Evolutionary conservation across 2,888 invertebrate species (phyloP).

Genomic region (Platynereis dumerilii): DNA sequence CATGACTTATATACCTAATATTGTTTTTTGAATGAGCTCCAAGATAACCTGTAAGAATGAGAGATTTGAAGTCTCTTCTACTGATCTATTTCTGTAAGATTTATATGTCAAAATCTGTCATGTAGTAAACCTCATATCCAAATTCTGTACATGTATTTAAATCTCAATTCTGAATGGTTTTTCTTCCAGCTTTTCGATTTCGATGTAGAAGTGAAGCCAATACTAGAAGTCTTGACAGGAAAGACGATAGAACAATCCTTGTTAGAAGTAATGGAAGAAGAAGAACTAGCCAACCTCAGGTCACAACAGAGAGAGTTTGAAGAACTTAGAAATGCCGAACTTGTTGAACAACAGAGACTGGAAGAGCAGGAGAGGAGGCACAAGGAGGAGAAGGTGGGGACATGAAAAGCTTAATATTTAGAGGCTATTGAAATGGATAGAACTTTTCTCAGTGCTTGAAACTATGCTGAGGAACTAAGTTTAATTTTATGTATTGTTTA

Average conservation of each 20-base stretch:
- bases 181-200: slow-evolving; percentile 79
- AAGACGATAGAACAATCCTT: slow-evolving; percentile 89
- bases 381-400: slow-evolving; percentile 59
- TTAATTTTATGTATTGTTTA: too few relatives aligned
- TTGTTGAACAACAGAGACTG: slow-evolving; percentile 80
- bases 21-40: too few relatives aligned
- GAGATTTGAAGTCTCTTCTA: too few relatives aligned
- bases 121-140: too few relatives aligned
- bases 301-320: slow-evolving; percentile 79
- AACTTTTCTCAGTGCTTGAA: not conserved
- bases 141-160: too few relatives aligned
- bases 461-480: not conserved
- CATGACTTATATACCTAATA: too few relatives aligned
- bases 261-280: slow-evolving; percentile 89
- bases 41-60: too few relatives aligned
- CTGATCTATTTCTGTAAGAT: too few relatives aligned
- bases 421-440: not conserved
- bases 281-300: slow-evolving; percentile 82
- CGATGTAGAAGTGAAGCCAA: slow-evolving; percentile 87
- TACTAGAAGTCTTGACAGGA: slow-evolving; percentile 86
- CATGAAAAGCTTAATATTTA: not conserved
- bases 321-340: slow-evolving; percentile 79
- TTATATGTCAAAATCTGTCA: too few relatives aligned
- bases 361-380: slow-evolving; percentile 76
- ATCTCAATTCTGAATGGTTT: not conserved